A percentile compares a stretch with the other conserved stretches of the same genome.
Evolutionary conservation across 2,113 vertebrate species (phyloP).

Genomic region (Psittacara wagleri): DNA sequence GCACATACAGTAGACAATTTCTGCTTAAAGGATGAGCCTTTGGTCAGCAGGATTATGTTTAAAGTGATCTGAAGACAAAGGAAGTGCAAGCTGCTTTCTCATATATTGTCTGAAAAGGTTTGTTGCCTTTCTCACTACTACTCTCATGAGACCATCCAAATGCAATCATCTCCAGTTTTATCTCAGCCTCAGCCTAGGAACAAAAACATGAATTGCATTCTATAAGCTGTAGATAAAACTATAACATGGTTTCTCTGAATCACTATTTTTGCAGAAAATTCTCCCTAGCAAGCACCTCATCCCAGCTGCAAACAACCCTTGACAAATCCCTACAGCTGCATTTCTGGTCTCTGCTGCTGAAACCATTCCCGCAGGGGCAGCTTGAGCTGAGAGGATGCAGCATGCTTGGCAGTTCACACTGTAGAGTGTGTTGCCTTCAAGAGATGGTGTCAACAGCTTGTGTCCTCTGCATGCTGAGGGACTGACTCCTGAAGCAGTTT

Average conservation of each 20-base stretch:
- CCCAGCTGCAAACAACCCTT: background rate
- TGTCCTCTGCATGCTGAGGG: background rate
- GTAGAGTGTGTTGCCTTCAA: background rate
- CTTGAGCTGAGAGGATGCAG: background rate
- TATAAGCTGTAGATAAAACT: background rate
- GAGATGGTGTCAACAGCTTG: background rate
- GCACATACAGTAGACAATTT: background rate
- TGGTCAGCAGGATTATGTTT: slow-evolving; percentile 24
- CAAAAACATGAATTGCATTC: background rate
- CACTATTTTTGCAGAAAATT: background rate
- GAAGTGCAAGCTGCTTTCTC: background rate
- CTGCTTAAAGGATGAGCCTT: background rate
- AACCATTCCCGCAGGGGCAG: background rate
- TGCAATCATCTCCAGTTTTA: background rate
- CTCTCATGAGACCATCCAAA: background rate
- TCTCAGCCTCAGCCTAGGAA: background rate
- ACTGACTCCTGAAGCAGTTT: background rate
- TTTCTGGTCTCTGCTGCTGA: background rate
- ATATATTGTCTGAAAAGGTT: background rate
- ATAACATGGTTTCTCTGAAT: background rate
- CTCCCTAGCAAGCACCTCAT: background rate
- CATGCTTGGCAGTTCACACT: background rate
- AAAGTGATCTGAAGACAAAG: background rate
- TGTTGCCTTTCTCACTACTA: background rate
- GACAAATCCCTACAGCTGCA: background rate